A percentile compares a stretch with the other conserved stretches of the same genome.
These are phyloP conservation scores for Xiphias gladius DNA, from an alignment of 2,113 vertebrate species.

Conservation along the genomic window DNA sequence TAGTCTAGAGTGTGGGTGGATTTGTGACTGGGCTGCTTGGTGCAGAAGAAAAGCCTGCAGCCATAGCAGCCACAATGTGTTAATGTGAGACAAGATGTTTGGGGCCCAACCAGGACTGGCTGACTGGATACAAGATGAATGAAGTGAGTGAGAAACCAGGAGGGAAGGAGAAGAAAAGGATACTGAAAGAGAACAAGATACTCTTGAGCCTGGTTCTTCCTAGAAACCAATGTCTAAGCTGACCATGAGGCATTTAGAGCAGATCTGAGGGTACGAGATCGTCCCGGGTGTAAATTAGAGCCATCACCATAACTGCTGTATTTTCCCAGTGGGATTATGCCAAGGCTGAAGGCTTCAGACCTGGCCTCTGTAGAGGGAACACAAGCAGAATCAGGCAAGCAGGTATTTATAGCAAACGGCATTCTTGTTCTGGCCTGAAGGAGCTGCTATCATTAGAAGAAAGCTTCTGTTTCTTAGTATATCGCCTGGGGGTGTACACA, in stretches of 20 bases:
- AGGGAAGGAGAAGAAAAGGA: background rate
- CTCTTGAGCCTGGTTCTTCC: conserved; percentile 7
- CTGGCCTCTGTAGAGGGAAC: background rate
- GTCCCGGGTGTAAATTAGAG: conserved; percentile 31
- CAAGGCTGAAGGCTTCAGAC: conserved; percentile 23
- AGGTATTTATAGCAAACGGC: conserved; percentile 24
- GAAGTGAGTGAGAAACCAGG: background rate
- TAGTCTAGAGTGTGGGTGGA: conserved; percentile 37
- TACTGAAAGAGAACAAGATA: conserved; percentile 20
- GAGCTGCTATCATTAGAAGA: conserved; percentile 6
- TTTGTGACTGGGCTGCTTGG: conserved; percentile 6
- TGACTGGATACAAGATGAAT: conserved; percentile 28
- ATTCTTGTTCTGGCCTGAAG: conserved; percentile 18
- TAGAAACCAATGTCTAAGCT: background rate
- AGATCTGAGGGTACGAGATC: background rate
- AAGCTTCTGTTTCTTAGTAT: conserved; percentile 21
- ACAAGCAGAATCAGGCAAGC: conserved; percentile 5
- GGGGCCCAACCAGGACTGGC: conserved; percentile 6
- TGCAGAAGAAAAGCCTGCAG: conserved; percentile 37
- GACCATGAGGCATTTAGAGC: conserved; percentile 10
- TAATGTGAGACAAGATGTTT: conserved; percentile 43
- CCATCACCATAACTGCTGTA: conserved; percentile 30
- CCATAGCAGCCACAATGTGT: conserved; percentile 29
- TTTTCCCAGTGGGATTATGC: conserved; percentile 10
- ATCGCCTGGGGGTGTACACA: conserved; percentile 1